Evolutionary conservation across 2,888 invertebrate species (phyloP).

Genomic region (Limenitis camilla): DNA sequence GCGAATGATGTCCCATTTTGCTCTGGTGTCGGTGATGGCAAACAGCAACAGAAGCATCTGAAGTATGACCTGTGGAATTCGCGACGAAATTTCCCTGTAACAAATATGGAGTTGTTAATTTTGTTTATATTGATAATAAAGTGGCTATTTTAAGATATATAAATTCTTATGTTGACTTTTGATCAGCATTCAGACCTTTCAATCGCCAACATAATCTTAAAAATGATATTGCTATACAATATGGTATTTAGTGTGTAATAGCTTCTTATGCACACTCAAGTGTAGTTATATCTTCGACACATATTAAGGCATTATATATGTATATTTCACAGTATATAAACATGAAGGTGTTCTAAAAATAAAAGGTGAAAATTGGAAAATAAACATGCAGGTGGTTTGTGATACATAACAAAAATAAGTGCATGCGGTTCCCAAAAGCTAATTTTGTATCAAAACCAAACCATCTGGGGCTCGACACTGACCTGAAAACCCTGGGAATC

Average conservation of each 20-base stretch:
- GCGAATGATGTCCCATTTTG: slow-evolving; percentile 63
- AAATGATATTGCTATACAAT: no score
- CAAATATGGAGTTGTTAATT: slow-evolving; percentile 28
- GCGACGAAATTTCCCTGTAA: slow-evolving; percentile 82
- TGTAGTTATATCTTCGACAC: no score
- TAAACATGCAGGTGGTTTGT: slow-evolving; percentile 18
- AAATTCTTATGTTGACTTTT: no score
- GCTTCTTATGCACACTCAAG: no score
- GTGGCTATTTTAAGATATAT: no score
- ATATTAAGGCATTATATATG: slow-evolving; percentile 23
- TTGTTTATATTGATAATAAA: no score
- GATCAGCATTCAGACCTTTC: no score
- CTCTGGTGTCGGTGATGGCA: slow-evolving; percentile 39
- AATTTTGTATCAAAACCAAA: slow-evolving; percentile 10
- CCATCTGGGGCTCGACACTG: slow-evolving; percentile 38
- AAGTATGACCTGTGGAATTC: slow-evolving; percentile 82
- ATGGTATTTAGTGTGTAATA: no score
- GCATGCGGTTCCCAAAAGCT: slow-evolving; percentile 25
- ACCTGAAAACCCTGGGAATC: slow-evolving; percentile 74
- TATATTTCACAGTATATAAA: background rate
- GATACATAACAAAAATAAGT: slow-evolving; percentile 23
- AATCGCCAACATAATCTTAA: no score
- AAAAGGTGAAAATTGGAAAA: slow-evolving; percentile 10
- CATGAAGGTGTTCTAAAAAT: slow-evolving; percentile 4
- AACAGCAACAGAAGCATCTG: slow-evolving; percentile 73